Conservation (phyloP, 2,113 vertebrate genomes). For the Grantiella picta region DNA sequence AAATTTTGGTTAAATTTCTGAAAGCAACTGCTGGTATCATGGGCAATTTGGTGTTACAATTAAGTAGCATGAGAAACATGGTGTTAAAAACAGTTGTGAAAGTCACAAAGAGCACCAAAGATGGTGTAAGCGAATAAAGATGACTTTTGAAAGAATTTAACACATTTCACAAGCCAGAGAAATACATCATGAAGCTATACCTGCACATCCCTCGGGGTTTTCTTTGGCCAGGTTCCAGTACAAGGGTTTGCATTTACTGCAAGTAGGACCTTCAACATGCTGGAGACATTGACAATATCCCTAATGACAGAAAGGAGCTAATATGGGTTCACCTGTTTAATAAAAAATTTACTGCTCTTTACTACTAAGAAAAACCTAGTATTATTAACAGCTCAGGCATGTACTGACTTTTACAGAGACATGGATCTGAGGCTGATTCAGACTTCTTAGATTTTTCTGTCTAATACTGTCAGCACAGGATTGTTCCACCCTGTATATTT, state of each 20-base stretch:
- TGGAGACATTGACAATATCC: constrained; percentile 81
- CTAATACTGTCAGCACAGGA: neutral
- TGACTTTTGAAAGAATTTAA: neutral
- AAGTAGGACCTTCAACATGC: constrained; percentile 79
- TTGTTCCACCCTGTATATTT: neutral
- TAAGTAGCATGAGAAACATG: neutral
- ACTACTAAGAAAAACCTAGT: neutral
- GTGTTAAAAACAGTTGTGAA: neutral
- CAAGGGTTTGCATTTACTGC: constrained; percentile 85
- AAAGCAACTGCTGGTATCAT: neutral
- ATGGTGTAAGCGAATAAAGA: rapidly evolving
- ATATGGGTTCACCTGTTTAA: neutral
- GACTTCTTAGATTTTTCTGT: neutral
- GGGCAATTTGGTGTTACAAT: neutral
- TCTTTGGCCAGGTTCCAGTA: constrained; percentile 86
- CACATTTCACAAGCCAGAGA: neutral
- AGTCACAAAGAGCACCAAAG: neutral
- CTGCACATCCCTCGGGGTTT: constrained; percentile 82
- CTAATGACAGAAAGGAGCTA: constrained; percentile 66
- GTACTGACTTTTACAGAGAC: neutral
- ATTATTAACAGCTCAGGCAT: neutral
- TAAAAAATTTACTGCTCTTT: neutral
- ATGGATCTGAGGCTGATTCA: neutral
- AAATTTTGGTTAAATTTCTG: neutral
- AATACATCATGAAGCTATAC: constrained; percentile 42